Conservation (phyloP, 2,113 vertebrate genomes). For the Helogale parvula region DNA sequence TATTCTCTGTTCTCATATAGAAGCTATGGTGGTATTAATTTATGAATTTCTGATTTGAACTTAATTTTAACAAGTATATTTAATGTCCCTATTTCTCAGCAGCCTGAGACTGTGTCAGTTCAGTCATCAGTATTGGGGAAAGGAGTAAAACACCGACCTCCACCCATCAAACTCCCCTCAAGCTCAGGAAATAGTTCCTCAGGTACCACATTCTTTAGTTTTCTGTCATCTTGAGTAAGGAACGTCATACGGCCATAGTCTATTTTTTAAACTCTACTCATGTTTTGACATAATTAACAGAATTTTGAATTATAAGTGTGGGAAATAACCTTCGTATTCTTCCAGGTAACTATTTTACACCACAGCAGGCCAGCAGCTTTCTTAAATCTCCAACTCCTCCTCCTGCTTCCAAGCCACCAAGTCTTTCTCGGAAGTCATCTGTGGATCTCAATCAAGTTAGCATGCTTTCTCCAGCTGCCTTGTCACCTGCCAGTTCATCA, state of each 20-base stretch:
- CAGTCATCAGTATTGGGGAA: constrained; percentile 96
- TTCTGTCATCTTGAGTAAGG: background rate
- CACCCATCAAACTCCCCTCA: constrained; percentile 97
- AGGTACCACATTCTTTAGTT: constrained; percentile 86
- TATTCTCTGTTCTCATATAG: background rate
- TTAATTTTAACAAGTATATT: constrained; percentile 61
- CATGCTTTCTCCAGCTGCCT: constrained; percentile 94
- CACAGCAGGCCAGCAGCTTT: constrained; percentile 94
- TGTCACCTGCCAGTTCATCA: constrained; percentile 95
- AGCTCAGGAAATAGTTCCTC: constrained; percentile 93
- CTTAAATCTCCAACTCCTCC: constrained; percentile 98
- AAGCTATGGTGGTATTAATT: background rate
- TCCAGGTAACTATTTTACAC: constrained; percentile 88
- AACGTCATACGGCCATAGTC: background rate
- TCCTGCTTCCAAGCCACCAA: constrained; percentile 90
- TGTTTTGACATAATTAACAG: background rate
- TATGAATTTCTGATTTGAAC: background rate
- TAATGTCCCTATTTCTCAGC: constrained; percentile 79
- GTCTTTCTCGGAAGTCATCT: constrained; percentile 96
- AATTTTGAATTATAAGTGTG: background rate
- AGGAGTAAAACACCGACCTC: constrained; percentile 95
- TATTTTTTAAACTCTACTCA: background rate
- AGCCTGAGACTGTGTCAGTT: constrained; percentile 93
- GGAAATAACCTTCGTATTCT: constrained; percentile 65
- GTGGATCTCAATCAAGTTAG: constrained; percentile 94